phyloP scores from a whole-genome alignment of 2,888 invertebrate genomes.

The Aspidiotus rigidus region DNA sequence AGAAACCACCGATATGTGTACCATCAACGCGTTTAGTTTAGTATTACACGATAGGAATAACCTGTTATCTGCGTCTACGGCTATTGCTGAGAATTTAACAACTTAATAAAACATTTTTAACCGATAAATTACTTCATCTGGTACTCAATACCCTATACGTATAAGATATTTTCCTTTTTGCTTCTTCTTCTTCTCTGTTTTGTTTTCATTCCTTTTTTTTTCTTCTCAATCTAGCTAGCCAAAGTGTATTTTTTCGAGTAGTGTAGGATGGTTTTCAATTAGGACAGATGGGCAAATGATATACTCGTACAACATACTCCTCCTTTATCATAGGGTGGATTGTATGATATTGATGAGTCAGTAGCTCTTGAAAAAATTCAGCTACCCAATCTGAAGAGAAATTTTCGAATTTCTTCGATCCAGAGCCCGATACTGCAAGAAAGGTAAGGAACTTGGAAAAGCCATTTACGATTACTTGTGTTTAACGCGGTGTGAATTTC shows the following conservation, averaged over 20 bases:
- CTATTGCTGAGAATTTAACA: conserved; percentile 32
- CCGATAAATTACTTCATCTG: conserved; percentile 32
- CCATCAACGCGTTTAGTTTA: conserved; percentile 26
- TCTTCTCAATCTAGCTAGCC: neutral
- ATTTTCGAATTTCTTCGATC: too few relatives aligned
- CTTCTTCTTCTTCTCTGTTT: too few relatives aligned
- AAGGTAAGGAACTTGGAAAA: too few relatives aligned
- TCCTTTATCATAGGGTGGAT: too few relatives aligned
- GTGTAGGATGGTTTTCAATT: conserved; percentile 1
- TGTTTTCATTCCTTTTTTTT: neutral
- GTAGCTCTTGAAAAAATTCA: too few relatives aligned
- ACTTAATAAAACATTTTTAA: conserved; percentile 33
- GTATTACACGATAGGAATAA: conserved; percentile 31
- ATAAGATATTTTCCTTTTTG: conserved; percentile 24
- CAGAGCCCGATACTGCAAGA: too few relatives aligned
- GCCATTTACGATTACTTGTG: too few relatives aligned
- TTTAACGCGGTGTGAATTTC: too few relatives aligned
- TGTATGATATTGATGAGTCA: too few relatives aligned
- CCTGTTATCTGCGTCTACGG: conserved; percentile 31
- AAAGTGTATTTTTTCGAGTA: conserved; percentile 4
- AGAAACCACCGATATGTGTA: conserved; percentile 24
- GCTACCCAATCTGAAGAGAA: too few relatives aligned
- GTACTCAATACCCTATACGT: conserved; percentile 18
- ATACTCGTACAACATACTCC: too few relatives aligned
- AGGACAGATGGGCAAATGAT: neutral